Evolutionary conservation across 1,140 invertebrate genomes (phyloP), one percentile per base, ranked within the genome.

Genomic region (Drosophila takahashii): DNA sequence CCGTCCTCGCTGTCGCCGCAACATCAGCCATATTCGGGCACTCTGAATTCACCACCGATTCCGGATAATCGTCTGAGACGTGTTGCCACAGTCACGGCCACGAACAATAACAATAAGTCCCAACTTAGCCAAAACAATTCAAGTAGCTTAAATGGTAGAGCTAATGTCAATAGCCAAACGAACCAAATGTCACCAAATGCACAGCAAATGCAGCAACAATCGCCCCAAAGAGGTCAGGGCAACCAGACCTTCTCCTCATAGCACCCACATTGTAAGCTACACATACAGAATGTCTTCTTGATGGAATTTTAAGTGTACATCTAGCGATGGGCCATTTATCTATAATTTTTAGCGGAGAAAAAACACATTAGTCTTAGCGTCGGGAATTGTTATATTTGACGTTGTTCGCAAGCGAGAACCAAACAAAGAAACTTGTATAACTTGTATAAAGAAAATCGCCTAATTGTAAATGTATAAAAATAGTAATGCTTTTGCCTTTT

Each of bases 31-130:
- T 70, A 70, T 54, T 89, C 79, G 58, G 72, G 77, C 42, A 89
- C 84, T 37, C 27, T 90, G 50, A 85, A 89, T 51, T 89, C 84
- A 70, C 84, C 84, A 75, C 84, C 84, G 69, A 89, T 89, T 80
- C 84, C 84, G 53, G 84, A 89, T 74, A 89, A 89, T 84, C 84
- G 84, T 65, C 77, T 89, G 22, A 84, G 84, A 89, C 84, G 84
- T 39, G 84, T 90, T 59, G 79, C 84, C 80, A 89, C 84, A 47
- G 77, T 89, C 57, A 77, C 85, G 64, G 80, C 85, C 77, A 77
- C 85, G 57, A 66, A 56, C 51, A 89, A 90, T 80, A 89, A 89
- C 70, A 72, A 77, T 78, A 89, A 89, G 73, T 75, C 85, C 70
- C 84, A 84, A 71, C 45, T 74, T 69, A 71, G 84, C 84, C 84